Percentiles rank a stretch among this genome's conserved stretches.
Evolutionary conservation across 2,113 vertebrate genomes (phyloP).

Genomic region (Phyllostomus discolor): DNA sequence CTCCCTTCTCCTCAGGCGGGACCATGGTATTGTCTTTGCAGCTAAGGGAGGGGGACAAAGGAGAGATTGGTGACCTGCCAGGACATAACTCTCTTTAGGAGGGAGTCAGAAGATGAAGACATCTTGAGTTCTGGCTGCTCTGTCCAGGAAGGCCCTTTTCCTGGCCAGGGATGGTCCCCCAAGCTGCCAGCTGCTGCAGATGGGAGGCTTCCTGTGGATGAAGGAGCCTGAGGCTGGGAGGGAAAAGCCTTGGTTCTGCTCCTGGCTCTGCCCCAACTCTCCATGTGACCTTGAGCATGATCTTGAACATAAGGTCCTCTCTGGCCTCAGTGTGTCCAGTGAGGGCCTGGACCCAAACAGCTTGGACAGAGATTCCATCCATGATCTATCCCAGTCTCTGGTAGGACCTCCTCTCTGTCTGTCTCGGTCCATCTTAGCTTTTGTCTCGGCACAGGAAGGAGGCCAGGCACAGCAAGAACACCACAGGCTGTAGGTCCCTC

Average conservation of each 20-base stretch:
- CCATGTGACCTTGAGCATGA: background rate
- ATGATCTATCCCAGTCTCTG: background rate
- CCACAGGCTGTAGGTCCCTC: background rate
- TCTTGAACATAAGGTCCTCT: background rate
- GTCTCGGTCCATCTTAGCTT: background rate
- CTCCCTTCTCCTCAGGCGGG: background rate
- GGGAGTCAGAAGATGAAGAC: background rate
- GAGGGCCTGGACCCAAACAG: background rate
- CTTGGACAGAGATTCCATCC: background rate
- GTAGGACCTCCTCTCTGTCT: background rate
- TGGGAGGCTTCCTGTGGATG: background rate
- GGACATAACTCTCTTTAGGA: background rate
- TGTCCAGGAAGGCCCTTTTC: background rate
- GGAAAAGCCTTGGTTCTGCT: background rate
- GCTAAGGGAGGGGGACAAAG: background rate
- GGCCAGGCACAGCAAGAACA: background rate
- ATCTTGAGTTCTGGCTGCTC: background rate
- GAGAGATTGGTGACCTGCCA: background rate
- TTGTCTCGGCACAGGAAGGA: background rate
- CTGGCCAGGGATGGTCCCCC: background rate
- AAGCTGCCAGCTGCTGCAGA: background rate
- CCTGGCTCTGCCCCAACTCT: background rate
- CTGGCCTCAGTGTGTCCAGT: background rate
- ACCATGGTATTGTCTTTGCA: background rate
- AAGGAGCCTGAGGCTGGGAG: background rate